These are phyloP conservation scores for Canis aureus DNA, from an alignment of 2,113 vertebrate genomes.

Conservation along the genomic window DNA sequence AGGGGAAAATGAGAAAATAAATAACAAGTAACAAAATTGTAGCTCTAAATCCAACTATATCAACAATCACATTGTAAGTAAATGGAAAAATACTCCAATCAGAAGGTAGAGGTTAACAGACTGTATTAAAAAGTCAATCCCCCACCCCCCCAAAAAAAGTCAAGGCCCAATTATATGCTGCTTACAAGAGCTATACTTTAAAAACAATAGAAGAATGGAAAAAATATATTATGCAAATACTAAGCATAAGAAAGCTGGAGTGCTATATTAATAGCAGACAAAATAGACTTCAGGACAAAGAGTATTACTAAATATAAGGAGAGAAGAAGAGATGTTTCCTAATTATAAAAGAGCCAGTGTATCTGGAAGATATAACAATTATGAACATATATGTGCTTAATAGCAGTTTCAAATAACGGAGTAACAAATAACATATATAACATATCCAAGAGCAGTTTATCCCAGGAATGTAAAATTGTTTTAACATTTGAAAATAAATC, in stretches of 20 bases:
- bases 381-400: neutral
- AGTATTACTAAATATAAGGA: neutral
- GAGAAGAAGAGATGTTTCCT: neutral
- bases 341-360: neutral
- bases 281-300: constrained; percentile 1
- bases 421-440: neutral
- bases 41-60: constrained; percentile 8
- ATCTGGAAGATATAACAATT: neutral
- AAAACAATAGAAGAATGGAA: neutral
- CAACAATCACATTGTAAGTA: neutral
- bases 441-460: neutral
- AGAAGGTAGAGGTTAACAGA: constrained; percentile 1
- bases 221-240: neutral
- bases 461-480: neutral
- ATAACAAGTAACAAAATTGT: neutral
- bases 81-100: neutral
- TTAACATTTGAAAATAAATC: constrained; percentile 33
- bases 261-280: constrained; percentile 20
- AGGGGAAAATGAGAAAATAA: neutral
- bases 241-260: constrained; percentile 11
- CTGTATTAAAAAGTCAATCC: constrained; percentile 3
- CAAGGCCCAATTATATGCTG: neutral
- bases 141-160: neutral
- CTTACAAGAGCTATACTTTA: neutral
- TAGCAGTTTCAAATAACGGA: constrained; percentile 9